These are phyloP conservation scores for Camptogramma bilineatum DNA, from an alignment of 2,888 invertebrate species.

Conservation along the genomic window DNA sequence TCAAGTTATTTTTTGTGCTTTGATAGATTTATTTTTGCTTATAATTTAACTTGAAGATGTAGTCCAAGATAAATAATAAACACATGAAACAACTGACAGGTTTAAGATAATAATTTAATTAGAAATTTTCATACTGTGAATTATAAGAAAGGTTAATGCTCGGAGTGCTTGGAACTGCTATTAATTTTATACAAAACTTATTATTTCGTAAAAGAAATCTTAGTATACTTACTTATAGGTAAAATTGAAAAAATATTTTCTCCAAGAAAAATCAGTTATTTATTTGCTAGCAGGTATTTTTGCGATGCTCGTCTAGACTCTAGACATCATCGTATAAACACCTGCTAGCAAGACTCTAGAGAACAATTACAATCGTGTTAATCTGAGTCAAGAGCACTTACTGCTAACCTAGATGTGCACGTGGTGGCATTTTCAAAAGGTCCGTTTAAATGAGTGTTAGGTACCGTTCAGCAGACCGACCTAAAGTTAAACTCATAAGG, in stretches of 20 bases:
- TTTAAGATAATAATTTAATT: slow-evolving; percentile 1
- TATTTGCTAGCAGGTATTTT: background rate
- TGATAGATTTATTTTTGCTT: slow-evolving; percentile 39
- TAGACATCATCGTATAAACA: too few species aligned
- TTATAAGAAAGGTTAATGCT: background rate
- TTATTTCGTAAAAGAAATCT: background rate
- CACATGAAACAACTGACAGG: background rate
- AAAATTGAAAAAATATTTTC: too few species aligned
- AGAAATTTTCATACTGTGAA: background rate
- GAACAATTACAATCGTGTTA: slow-evolving; percentile 12
- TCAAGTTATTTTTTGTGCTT: slow-evolving; percentile 34
- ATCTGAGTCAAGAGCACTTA: slow-evolving; percentile 14
- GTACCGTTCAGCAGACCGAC: background rate
- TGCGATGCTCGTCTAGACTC: background rate
- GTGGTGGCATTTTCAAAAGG: slow-evolving; percentile 9
- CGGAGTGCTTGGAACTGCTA: background rate
- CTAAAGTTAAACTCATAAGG: too few species aligned
- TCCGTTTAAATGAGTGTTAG: background rate
- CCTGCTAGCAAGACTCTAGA: too few species aligned
- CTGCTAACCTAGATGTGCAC: slow-evolving; percentile 11
- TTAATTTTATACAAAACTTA: background rate
- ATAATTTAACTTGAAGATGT: slow-evolving; percentile 24
- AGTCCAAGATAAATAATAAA: slow-evolving; percentile 3
- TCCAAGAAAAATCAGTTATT: too few species aligned
- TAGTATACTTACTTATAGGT: too few species aligned